Evolutionary conservation across 1,140 invertebrate species (phyloP).

Genomic region (Acromyrmex heyeri): DNA sequence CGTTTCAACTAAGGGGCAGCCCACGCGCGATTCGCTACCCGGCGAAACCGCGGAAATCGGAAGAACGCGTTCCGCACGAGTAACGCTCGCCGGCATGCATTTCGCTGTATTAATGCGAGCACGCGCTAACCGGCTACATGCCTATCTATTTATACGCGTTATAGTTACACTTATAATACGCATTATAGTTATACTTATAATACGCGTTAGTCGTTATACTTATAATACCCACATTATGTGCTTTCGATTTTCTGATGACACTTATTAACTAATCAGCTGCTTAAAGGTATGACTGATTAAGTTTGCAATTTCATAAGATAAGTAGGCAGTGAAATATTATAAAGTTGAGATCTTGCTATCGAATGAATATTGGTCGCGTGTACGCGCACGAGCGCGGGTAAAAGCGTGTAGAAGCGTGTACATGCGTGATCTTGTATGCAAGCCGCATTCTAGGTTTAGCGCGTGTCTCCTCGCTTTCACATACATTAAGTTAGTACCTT

Average conservation of each 20-base stretch:
- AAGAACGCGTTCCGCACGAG: constrained; percentile 67
- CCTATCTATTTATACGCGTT: constrained; percentile 16
- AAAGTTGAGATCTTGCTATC: neutral
- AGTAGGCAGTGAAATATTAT: constrained; percentile 1
- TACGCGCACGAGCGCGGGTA: constrained; percentile 66
- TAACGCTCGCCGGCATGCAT: constrained; percentile 42
- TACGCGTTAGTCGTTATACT: too few relatives aligned
- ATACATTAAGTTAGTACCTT: constrained; percentile 48
- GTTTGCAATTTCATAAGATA: constrained; percentile 4
- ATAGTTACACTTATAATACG: too few relatives aligned
- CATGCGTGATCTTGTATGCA: constrained; percentile 80
- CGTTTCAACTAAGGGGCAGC: neutral
- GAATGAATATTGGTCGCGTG: constrained; percentile 53
- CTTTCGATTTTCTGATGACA: neutral
- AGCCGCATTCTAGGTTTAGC: constrained; percentile 80
- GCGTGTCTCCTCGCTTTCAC: constrained; percentile 80
- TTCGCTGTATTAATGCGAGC: constrained; percentile 43
- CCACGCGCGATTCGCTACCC: constrained; percentile 53
- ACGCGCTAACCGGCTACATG: constrained; percentile 40
- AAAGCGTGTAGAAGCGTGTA: neutral
- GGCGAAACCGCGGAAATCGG: constrained; percentile 68
- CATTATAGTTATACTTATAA: too few relatives aligned
- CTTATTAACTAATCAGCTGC: neutral
- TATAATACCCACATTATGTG: too few relatives aligned
- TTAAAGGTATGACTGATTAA: neutral